Base-by-base conservation (phyloP, 2,797 vertebrate species). In the Euthynnus affinis region DNA sequence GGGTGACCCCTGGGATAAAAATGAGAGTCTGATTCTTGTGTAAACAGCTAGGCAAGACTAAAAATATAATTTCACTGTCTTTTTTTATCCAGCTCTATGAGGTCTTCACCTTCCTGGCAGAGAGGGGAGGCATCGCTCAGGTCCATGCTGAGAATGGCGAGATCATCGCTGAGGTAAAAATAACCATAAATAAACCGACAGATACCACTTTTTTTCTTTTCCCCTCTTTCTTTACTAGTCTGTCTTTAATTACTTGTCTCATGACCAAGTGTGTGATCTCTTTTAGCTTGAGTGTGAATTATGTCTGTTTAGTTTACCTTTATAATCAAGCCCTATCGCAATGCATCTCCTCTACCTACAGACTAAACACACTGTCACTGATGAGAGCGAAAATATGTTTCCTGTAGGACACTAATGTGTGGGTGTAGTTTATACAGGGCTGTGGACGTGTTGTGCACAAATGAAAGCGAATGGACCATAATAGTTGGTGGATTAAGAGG, bases 131-230 rank as follows among this genome's bases (percentile, higher is more conserved):
- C 74, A 92, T 99, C 32, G 97, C 96, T 87, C 97, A 99, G 92
- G 98, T 99, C 89, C 98, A 99, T 15, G 98, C 98, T n/a, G 98
- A 99, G 88, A 99, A 99, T 0, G 98, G 98, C 3, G 98, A 99
- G 83, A 99, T 99, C 92, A 98, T 99, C 56, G 97, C 98, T 25
- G 97, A 99, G 98, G 98, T 98, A 96, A 86, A 90, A 4, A 22
- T 20, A 6, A 63, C 76, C 34, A 65, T 13, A 42, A 46, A 74
- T 53, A 69, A 71, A 75, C 18, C 4, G 40, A 67, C 75, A 44
- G 51, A 48, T 14, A 5, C 42, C 18, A 14, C 70, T 52, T 4
- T 20, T 13, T 56, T 34, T 52, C 67, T 46, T 22, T 40, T 4
- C 22, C 18, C 17, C 34, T 65, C 44, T 62, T 61, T 52, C n/a